Conservation (phyloP, 1,140 invertebrate genomes). For the Holcopasites calliopsidis region DNA sequence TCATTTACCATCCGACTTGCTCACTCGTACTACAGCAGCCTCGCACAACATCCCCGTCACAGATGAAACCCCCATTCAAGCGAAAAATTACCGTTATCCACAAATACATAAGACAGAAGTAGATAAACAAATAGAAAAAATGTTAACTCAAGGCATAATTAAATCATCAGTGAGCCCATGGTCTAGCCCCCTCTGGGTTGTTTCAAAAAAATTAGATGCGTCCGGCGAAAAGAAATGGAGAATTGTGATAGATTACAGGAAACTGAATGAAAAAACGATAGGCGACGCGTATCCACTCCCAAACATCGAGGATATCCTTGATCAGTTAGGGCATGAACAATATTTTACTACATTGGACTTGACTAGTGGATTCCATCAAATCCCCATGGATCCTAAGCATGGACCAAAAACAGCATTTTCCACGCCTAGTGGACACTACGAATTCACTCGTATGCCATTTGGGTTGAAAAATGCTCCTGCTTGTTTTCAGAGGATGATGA, state of each 20-base stretch:
- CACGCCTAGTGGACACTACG: conserved; percentile 5
- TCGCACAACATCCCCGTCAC: neutral
- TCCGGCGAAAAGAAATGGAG: neutral
- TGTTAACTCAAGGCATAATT: conserved; percentile 1
- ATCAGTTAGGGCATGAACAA: conserved; percentile 8
- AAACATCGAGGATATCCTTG: conserved; percentile 10
- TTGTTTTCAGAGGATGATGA: conserved; percentile 1
- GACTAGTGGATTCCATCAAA: conserved; percentile 3
- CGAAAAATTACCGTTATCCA: conserved; percentile 14
- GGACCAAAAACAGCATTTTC: neutral
- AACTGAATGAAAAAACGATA: conserved; percentile 3
- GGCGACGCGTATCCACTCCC: neutral
- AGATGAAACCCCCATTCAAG: conserved; percentile 1
- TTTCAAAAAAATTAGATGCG: neutral
- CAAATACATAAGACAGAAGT: conserved; percentile 1
- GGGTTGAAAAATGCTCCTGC: neutral
- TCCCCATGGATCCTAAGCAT: neutral
- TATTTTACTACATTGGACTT: conserved; percentile 15
- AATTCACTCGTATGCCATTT: neutral
- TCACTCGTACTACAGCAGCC: neutral
- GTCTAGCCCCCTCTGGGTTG: neutral
- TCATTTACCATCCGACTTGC: neutral
- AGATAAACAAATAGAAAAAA: neutral
- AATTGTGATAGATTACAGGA: neutral
- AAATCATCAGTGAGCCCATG: neutral